Percentiles rank a stretch among this genome's conserved stretches.
These are phyloP conservation scores for Nanorana parkeri DNA, from an alignment of 2,113 vertebrate species.

Conservation along the genomic window DNA sequence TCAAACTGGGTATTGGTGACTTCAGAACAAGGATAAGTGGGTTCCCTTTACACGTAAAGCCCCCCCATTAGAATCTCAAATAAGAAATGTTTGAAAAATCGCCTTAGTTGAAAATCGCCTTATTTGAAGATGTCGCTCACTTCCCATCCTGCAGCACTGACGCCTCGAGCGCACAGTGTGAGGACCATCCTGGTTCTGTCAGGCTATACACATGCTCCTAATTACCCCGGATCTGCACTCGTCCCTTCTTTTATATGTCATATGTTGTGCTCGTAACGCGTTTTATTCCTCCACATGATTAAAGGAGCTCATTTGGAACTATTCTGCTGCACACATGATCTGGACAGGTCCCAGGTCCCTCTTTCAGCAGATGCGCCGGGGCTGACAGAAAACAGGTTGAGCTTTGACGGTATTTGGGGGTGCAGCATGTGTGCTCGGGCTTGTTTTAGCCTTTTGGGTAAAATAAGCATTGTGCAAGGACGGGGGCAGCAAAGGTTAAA, in stretches of 20 bases:
- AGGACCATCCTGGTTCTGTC: neutral
- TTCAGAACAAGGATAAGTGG: too few relatives aligned
- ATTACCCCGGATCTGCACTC: conserved; percentile 19
- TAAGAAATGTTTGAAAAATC: too few relatives aligned
- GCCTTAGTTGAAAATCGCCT: too few relatives aligned
- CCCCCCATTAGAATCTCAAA: too few relatives aligned
- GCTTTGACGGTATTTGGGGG: neutral
- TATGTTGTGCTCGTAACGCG: conserved; percentile 6
- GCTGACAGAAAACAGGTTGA: conserved; percentile 40
- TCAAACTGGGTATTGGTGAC: too few relatives aligned
- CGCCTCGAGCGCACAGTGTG: neutral
- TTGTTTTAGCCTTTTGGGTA: too few relatives aligned
- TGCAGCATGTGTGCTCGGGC: neutral
- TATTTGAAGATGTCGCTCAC: too few relatives aligned
- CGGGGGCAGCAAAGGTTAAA: too few relatives aligned
- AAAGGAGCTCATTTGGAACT: conserved; percentile 36
- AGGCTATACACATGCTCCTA: neutral
- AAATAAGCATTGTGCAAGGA: too few relatives aligned
- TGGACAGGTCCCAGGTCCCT: neutral
- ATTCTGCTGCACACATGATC: conserved; percentile 32
- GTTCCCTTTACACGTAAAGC: too few relatives aligned
- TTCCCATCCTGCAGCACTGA: too few relatives aligned
- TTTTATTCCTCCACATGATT: conserved; percentile 36
- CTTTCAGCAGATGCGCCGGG: conserved; percentile 15
- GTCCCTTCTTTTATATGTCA: conserved; percentile 40